phyloP scores from a whole-genome alignment of 2,113 vertebrate genomes.

The Casuarius casuarius region DNA sequence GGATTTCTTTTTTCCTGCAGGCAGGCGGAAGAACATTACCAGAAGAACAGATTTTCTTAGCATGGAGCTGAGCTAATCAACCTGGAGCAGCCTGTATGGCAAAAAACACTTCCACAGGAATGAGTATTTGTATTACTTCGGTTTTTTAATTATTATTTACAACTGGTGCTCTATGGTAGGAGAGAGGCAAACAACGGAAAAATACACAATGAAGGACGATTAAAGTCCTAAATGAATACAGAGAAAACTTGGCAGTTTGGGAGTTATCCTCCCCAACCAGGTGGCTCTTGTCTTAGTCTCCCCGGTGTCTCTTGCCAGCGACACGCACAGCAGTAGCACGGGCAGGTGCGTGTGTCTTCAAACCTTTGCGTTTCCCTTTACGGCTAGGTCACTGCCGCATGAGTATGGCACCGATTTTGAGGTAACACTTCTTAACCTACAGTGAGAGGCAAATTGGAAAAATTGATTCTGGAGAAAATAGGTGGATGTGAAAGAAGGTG shows the following conservation, averaged over 20 bases:
- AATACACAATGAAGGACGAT: not conserved
- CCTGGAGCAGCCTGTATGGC: not conserved
- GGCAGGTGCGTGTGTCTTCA: not conserved
- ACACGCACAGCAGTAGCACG: accelerated
- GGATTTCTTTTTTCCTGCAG: not conserved
- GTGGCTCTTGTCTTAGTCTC: not conserved
- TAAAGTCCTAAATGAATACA: not conserved
- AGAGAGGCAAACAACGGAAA: not conserved
- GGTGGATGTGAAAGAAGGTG: not conserved
- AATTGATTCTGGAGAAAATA: not conserved
- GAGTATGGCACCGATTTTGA: not conserved
- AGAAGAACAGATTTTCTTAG: slow-evolving; percentile 3
- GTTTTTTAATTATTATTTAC: not conserved
- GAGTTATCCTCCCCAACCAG: not conserved
- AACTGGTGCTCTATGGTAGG: not conserved
- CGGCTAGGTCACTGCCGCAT: not conserved
- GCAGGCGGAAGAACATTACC: not conserved
- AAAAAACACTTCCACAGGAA: not conserved
- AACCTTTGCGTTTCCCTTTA: not conserved
- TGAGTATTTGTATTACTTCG: not conserved
- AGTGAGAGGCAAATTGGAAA: not conserved
- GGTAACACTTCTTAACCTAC: not conserved
- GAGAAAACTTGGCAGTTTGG: not conserved
- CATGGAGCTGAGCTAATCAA: not conserved
- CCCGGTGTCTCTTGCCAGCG: not conserved